phyloP scores from a whole-genome alignment of 2,888 invertebrate genomes.

The Rhagium mordax region DNA sequence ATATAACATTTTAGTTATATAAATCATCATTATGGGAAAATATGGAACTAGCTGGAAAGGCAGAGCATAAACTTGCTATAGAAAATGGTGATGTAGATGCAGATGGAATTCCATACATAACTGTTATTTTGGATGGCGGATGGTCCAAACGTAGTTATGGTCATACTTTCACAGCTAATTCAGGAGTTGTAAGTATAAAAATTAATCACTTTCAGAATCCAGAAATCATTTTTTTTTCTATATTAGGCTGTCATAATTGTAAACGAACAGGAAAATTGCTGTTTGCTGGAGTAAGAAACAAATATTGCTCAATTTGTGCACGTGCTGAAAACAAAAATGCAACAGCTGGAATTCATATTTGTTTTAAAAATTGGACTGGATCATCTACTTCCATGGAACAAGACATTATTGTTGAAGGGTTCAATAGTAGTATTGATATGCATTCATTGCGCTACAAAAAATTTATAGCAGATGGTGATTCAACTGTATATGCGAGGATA shows the following conservation, averaged over 20 bases:
- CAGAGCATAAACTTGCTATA: conserved; percentile 45
- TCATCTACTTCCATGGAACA: conserved; percentile 62
- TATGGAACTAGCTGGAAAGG: conserved; percentile 41
- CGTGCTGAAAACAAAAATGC: conserved; percentile 46
- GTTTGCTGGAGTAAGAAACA: conserved; percentile 59
- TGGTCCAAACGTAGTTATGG: conserved; percentile 54
- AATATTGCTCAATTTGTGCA: conserved; percentile 59
- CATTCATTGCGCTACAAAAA: conserved; percentile 57
- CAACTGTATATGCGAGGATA: too few relatives aligned
- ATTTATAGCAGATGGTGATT: conserved; percentile 64
- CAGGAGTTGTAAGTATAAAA: conserved; percentile 48
- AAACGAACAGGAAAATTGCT: conserved; percentile 52
- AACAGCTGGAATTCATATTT: conserved; percentile 51
- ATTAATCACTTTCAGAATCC: too few relatives aligned
- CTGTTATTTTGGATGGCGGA: conserved; percentile 55
- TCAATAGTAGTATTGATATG: conserved; percentile 54
- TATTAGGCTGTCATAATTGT: neutral
- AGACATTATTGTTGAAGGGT: conserved; percentile 61
- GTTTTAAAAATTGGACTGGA: conserved; percentile 61
- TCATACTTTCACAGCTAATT: conserved; percentile 58
- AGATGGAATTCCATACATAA: conserved; percentile 47
- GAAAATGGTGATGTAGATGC: conserved; percentile 48
- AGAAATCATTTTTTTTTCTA: too few relatives aligned
- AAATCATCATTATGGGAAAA: conserved; percentile 19
- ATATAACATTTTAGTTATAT: too few relatives aligned